Percentiles rank a stretch among this genome's conserved stretches.
These are phyloP conservation scores for Bombyx mandarina DNA, from an alignment of 1,140 invertebrate genomes.

Conservation along the genomic window DNA sequence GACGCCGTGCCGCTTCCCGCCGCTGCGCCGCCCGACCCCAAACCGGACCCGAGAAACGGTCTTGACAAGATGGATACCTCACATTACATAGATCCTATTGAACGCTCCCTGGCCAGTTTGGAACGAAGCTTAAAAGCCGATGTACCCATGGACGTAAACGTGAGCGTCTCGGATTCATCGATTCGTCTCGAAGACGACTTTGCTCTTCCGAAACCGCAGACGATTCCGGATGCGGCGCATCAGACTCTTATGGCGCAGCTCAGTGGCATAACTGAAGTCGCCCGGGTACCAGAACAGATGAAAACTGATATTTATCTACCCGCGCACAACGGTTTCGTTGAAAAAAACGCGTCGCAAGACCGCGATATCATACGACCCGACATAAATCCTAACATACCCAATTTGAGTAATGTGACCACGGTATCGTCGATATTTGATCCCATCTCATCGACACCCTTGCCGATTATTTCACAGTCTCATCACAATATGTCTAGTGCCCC, in stretches of 20 bases:
- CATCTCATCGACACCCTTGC: constrained; percentile 55
- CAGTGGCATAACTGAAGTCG: constrained; percentile 56
- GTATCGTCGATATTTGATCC: constrained; percentile 80
- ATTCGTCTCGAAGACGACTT: constrained; percentile 52
- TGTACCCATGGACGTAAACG: constrained; percentile 61
- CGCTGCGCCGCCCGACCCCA: constrained; percentile 28
- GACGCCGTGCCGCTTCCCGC: constrained; percentile 32
- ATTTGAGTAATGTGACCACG: constrained; percentile 66
- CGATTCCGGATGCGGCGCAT: constrained; percentile 45
- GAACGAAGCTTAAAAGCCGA: constrained; percentile 73
- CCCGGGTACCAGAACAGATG: constrained; percentile 48
- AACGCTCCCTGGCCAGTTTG: constrained; percentile 76
- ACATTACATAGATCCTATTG: constrained; percentile 74
- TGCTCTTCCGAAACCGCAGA: constrained; percentile 36
- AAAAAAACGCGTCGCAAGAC: constrained; percentile 48
- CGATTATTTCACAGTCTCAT: constrained; percentile 69
- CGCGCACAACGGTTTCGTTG: constrained; percentile 69
- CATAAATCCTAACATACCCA: constrained; percentile 59
- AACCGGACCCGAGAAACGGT: constrained; percentile 49
- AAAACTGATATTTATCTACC: constrained; percentile 55
- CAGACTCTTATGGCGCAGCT: constrained; percentile 63
- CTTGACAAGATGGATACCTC: constrained; percentile 55
- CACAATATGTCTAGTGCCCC: constrained; percentile 52
- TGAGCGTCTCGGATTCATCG: constrained; percentile 44
- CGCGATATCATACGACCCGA: constrained; percentile 45